These are phyloP conservation scores for Vipera ursinii DNA, from an alignment of 2,797 vertebrate species.

Conservation along the genomic window DNA sequence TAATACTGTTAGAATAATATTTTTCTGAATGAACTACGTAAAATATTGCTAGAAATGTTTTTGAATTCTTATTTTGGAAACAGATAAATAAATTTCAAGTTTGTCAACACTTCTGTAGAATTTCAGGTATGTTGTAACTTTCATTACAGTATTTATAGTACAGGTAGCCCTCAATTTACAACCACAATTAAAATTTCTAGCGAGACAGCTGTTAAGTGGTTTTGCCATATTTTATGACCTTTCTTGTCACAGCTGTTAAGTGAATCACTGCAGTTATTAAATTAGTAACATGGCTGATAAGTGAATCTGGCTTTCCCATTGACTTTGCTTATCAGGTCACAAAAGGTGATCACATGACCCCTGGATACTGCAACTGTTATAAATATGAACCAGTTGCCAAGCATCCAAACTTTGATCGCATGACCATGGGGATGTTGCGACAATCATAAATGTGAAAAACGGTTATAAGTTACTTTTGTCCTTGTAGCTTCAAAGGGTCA, in stretches of 20 bases:
- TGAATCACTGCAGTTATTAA: neutral
- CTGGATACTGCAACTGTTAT: neutral
- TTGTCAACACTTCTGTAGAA: neutral
- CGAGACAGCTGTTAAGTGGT: neutral
- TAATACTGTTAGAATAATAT: neutral
- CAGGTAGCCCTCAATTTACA: neutral
- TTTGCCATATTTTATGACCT: neutral
- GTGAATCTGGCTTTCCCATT: neutral
- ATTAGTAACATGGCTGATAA: neutral
- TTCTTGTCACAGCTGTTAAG: neutral
- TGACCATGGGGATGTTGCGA: neutral
- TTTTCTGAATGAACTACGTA: neutral
- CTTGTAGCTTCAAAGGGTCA: neutral
- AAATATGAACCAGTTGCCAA: neutral
- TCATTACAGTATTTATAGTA: neutral
- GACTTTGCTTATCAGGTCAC: neutral
- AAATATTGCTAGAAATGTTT: neutral
- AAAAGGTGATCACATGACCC: neutral
- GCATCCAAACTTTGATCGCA: neutral
- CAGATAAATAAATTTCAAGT: neutral
- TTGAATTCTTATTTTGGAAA: neutral
- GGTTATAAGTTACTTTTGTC: neutral
- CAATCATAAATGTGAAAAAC: neutral
- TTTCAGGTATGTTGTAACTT: neutral
- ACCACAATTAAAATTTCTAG: neutral